Evolutionary conservation across 2,888 invertebrate genomes (phyloP), one percentile per base, ranked within the genome.

Genomic region (Iselma pallidipennis): DNA sequence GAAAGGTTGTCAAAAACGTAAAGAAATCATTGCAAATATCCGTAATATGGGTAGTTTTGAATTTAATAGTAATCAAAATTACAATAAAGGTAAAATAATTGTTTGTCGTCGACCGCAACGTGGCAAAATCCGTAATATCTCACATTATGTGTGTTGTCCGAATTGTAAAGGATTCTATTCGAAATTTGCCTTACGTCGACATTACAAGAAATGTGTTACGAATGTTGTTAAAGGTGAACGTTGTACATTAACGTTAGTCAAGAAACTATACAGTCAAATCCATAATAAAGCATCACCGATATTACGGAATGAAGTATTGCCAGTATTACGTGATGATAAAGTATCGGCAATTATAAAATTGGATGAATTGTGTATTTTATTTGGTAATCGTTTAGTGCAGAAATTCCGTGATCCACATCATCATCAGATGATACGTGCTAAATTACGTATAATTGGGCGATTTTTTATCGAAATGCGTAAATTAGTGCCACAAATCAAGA

Each of bases 211-310:
- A 19, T 45, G 45, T 1, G 45, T 45, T 16, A 12, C 45, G 21
- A 10, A 45, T 45, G 45, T 45, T 45, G 45, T 45, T 45, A 45
- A 45, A 45, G 45, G 45, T 45, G 45, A 45, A 45, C 45, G 45
- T 45, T 45, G 45, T 21, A 45, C 45, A 10, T 45, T 45, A 7
- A 45, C 45, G 7, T 45, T 45, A 21, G 45, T 45, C 0, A 45
- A 45, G 21, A 19, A 45, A 45, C 10, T 45, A 1, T 45, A 45
- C 4, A 45, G 21, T 45, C 45, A 45, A 45, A 45, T 21, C 0
- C 45, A 45, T 12, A 10, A 10, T 21, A 45, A 45, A 21, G 45
- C 45, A 2, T 9, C 21, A 45, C 45, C 45, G 21, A 21, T 45
- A 45, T 45, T 45, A 21, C 7, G 45, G 4, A 45, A 45, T 12